These are phyloP conservation scores for Apostichopus parvimensis DNA, from an alignment of 35 echinoderm and acorn worm genomes.

Conservation along the genomic window DNA sequence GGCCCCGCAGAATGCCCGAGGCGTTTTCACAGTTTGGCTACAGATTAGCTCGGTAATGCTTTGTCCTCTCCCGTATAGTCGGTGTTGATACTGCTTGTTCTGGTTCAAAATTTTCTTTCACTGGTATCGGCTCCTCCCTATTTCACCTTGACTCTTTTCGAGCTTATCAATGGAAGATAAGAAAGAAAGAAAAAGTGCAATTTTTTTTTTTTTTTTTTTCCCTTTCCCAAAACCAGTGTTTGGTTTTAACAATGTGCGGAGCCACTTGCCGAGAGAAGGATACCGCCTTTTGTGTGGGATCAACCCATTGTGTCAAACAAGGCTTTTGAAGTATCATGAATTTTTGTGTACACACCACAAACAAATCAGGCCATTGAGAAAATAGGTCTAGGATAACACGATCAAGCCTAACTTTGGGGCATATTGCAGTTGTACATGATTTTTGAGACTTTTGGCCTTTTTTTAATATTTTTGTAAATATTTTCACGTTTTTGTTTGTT, in stretches of 20 bases:
- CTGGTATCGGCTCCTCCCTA: conserved; percentile 8
- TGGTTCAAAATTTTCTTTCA: not conserved
- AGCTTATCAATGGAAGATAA: not conserved
- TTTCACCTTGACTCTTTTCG: conserved; percentile 2
- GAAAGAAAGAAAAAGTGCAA: conserved; percentile 1
- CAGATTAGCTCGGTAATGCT: conserved; percentile 23
- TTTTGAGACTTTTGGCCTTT: not conserved
- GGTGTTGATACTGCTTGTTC: not conserved
- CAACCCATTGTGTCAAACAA: too few relatives aligned
- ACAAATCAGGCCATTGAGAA: conserved; percentile 28
- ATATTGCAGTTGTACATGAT: conserved; percentile 33
- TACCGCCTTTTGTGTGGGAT: conserved; percentile 1
- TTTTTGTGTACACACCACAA: conserved; percentile 47
- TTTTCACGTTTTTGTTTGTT: too few relatives aligned
- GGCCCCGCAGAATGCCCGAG: conserved; percentile 4
- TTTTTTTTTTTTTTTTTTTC: too few relatives aligned
- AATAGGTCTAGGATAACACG: conserved; percentile 43
- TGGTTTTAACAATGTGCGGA: not conserved
- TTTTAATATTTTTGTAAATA: not conserved
- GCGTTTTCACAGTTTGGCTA: conserved; percentile 24
- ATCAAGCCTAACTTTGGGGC: conserved; percentile 39
- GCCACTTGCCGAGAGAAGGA: not conserved
- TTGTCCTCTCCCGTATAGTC: not conserved
- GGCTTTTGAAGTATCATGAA: conserved; percentile 16
- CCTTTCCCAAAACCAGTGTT: not conserved